Percentiles rank a stretch among this genome's conserved stretches.
Evolutionary conservation across 2,888 invertebrate genomes (phyloP).

Genomic region (Nymphalis polychloros): DNA sequence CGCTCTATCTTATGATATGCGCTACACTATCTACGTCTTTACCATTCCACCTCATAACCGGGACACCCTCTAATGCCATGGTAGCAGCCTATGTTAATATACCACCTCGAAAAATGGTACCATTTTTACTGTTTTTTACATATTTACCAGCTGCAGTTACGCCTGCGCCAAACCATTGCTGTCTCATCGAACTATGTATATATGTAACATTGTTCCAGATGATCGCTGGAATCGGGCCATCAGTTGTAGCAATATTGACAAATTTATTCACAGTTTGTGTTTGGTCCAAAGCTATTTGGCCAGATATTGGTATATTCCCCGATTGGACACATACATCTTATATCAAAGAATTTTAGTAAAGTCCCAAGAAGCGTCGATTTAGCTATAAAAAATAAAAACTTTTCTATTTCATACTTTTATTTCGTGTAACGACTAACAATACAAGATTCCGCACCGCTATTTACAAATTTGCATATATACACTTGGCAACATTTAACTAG

Average conservation of each 20-base stretch:
- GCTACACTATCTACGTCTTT: conserved; percentile 56
- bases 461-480: conserved; percentile 40
- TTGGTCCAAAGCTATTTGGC: conserved; percentile 66
- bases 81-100: conserved; percentile 62
- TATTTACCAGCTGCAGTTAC: no score
- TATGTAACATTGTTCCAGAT: conserved; percentile 46
- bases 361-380: background rate
- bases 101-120: conserved; percentile 62
- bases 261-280: conserved; percentile 60
- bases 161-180: no score
- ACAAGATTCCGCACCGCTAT: conserved; percentile 37
- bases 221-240: conserved; percentile 58
- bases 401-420: conserved; percentile 29
- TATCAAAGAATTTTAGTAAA: conserved; percentile 34
- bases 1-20: conserved; percentile 64
- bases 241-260: conserved; percentile 50
- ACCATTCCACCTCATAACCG: conserved; percentile 60
- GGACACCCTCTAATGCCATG: conserved; percentile 61
- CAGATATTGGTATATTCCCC: conserved; percentile 51
- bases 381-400: conserved; percentile 13
- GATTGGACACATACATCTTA: conserved; percentile 47
- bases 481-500: conserved; percentile 29
- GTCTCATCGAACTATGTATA: background rate
- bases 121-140: background rate
- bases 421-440: conserved; percentile 37